These are phyloP conservation scores for Chrysomela aeneicollis DNA, from an alignment of 2,888 invertebrate genomes.

Conservation along the genomic window DNA sequence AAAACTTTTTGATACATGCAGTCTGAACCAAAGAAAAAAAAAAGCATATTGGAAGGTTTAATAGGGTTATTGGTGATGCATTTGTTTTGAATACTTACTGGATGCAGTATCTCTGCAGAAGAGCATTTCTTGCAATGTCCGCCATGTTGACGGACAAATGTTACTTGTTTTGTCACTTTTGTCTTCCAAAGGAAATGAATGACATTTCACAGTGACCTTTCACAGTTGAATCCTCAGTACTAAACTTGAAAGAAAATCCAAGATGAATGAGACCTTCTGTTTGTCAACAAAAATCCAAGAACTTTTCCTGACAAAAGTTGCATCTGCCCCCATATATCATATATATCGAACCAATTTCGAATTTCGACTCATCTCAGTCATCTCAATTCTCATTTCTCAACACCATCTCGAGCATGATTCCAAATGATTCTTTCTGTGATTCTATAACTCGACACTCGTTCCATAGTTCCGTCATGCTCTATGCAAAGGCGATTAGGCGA, in stretches of 20 bases:
- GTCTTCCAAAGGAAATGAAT: constrained; percentile 18
- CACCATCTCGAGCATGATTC: too few relatives aligned
- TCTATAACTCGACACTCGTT: too few relatives aligned
- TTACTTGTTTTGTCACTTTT: constrained; percentile 22
- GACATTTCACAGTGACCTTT: constrained; percentile 23
- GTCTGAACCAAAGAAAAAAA: neutral
- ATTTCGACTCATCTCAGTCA: too few relatives aligned
- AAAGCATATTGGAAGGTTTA: constrained; percentile 1
- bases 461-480: too few relatives aligned
- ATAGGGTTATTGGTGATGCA: neutral
- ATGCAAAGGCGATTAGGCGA: too few relatives aligned
- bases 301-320: neutral
- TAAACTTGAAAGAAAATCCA: neutral
- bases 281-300: neutral
- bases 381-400: too few relatives aligned
- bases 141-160: constrained; percentile 40
- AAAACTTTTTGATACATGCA: neutral
- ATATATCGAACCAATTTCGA: too few relatives aligned
- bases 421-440: too few relatives aligned
- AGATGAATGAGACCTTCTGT: neutral
- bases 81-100: constrained; percentile 33
- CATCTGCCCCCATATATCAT: too few relatives aligned
- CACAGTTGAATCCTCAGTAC: neutral
- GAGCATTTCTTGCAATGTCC: constrained; percentile 30
- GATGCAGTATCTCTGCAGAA: constrained; percentile 35